phyloP scores from a whole-genome alignment of 2,797 vertebrate species.

The Peromyscus eremicus region DNA sequence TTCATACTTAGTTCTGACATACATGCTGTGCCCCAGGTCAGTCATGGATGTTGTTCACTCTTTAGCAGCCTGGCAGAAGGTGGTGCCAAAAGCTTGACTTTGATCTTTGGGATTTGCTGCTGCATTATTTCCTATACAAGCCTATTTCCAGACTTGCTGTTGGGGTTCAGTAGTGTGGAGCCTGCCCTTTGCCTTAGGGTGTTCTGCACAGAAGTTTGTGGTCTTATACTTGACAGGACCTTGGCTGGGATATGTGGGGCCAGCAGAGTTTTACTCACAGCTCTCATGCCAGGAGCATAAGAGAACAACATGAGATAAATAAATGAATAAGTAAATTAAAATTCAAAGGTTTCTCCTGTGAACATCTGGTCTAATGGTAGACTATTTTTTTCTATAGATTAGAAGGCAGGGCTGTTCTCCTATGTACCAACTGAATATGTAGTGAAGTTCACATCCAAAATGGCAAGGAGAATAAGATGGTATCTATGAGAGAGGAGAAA shows the following conservation, averaged over 20 bases:
- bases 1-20: background rate
- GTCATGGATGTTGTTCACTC: background rate
- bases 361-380: slow-evolving; percentile 81
- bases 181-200: slow-evolving; percentile 25
- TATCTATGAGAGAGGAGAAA: slow-evolving; percentile 48
- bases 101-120: slow-evolving; percentile 14
- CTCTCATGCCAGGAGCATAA: slow-evolving; percentile 59
- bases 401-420: slow-evolving; percentile 48
- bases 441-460: slow-evolving; percentile 36
- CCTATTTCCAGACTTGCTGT: background rate
- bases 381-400: slow-evolving; percentile 69
- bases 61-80: background rate
- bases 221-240: slow-evolving; percentile 67
- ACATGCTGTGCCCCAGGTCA: background rate
- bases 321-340: slow-evolving; percentile 50
- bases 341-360: slow-evolving; percentile 84
- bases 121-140: rapidly evolving
- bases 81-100: background rate
- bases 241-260: slow-evolving; percentile 45
- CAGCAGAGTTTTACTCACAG: slow-evolving; percentile 68
- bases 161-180: background rate
- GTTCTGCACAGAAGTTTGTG: slow-evolving; percentile 24
- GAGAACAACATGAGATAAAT: slow-evolving; percentile 48
- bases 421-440: slow-evolving; percentile 57
- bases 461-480: background rate